A percentile compares a stretch with the other conserved stretches of the same genome.
These are phyloP conservation scores for Acrocephalus arundinaceus DNA, from an alignment of 2,113 vertebrate genomes.

Conservation along the genomic window DNA sequence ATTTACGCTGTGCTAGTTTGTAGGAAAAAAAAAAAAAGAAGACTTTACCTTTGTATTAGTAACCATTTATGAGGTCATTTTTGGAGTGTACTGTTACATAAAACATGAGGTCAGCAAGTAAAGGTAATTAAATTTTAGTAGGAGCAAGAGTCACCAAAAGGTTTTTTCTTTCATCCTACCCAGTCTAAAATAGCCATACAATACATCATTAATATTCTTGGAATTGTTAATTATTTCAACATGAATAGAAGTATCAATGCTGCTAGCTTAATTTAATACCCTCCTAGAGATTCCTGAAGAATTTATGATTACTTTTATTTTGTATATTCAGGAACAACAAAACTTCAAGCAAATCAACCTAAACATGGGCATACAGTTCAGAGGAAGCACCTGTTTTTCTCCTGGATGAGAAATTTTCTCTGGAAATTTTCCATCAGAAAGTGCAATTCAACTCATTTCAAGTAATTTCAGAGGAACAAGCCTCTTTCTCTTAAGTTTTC, in stretches of 20 bases:
- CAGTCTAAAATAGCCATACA: conserved; percentile 73
- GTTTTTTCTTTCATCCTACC: conserved; percentile 75
- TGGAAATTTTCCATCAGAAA: background rate
- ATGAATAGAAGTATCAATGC: conserved; percentile 69
- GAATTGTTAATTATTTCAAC: conserved; percentile 79
- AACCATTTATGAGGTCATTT: conserved; percentile 76
- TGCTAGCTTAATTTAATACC: conserved; percentile 72
- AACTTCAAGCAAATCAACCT: background rate
- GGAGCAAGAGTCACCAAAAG: conserved; percentile 79
- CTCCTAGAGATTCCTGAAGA: conserved; percentile 67
- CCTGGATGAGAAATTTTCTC: background rate
- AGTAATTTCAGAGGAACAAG: background rate
- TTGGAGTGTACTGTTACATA: conserved; percentile 76
- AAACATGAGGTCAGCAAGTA: conserved; percentile 79
- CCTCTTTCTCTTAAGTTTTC: background rate
- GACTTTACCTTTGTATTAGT: conserved; percentile 71
- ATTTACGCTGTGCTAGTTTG: conserved; percentile 61
- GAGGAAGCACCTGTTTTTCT: background rate
- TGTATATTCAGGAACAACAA: conserved; percentile 46
- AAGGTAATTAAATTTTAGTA: conserved; percentile 81
- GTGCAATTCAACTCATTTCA: background rate
- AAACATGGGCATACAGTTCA: background rate
- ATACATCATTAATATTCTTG: conserved; percentile 71
- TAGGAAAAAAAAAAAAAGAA: conserved; percentile 35
- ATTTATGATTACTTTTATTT: conserved; percentile 68